Evolutionary conservation across 2,113 vertebrate genomes (phyloP), one percentile per base, ranked within the genome.

Genomic region (Oxyura jamaicensis): DNA sequence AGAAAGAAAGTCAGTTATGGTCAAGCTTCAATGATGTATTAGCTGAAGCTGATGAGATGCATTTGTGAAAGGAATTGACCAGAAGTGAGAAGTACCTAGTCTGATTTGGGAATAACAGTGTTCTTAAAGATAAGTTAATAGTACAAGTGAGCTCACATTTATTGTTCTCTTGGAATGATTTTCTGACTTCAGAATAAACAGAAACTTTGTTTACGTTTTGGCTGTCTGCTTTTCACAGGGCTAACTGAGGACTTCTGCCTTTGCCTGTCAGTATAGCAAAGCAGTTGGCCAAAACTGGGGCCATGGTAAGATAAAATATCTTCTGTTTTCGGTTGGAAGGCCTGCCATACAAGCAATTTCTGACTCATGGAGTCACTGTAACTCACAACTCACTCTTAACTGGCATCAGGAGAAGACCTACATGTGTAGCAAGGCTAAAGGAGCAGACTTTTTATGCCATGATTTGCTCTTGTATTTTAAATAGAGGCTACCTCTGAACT

Each of bases 21-120:
- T 96, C 87, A 95, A 96, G 75, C 44, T 6, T 8, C 29, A 17
- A n/a, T 93, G 95, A 97, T 95, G 33, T 88, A 97, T 97, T 80
- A 96, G 73, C 91, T 96, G 96, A 78, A 90, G 68, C 15, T 92
- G 92, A 97, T 68, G 94, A 90, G 59, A 88, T 72, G 56, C 21
- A 1, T 93, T 93, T 95, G 94, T 87, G 65, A 56, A 85, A 74
- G 52, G 67, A 89, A 39, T 42, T 48, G 81, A 89, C 18, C 71
- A 91, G 63, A 52, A 93, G 71, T 10, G 23, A 91, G 53, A 83
- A 75, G 68, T 50, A 86, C 77, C 46, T 77, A 92, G 83, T 53
- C 41, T 85, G 86, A 44, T 92, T 91, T 55, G 81, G 59, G 74
- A 96, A 83, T 82, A 91, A 46, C 58, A 73, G 2, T 35, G 52